Evolutionary conservation across 2,888 invertebrate species (phyloP).

Genomic region (Pheosia gnoma): DNA sequence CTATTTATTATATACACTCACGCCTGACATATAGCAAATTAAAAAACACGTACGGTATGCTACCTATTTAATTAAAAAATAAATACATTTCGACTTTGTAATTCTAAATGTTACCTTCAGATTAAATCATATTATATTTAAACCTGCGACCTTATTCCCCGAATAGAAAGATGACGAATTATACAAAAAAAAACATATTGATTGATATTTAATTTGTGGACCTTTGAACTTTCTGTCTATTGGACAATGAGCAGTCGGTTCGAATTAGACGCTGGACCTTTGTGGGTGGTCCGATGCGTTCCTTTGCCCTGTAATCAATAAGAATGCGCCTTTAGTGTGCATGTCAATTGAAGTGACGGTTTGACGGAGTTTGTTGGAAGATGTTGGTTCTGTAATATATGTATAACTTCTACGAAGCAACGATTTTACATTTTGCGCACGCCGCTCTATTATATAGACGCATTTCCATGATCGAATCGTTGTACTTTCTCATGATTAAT

Average conservation of each 20-base stretch:
- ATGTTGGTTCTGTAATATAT: conserved; percentile 35
- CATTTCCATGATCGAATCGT: not conserved
- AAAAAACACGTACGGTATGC: too few species aligned
- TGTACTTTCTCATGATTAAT: not conserved
- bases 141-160: conserved; percentile 22
- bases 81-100: too few species aligned
- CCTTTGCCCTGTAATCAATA: conserved; percentile 64
- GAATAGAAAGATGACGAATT: conserved; percentile 47
- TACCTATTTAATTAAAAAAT: too few species aligned
- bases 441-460: not conserved
- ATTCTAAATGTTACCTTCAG: not conserved
- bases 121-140: conserved; percentile 16
- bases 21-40: too few species aligned
- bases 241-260: conserved; percentile 62
- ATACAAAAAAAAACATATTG: conserved; percentile 49
- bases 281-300: conserved; percentile 65
- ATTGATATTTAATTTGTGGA: conserved; percentile 65
- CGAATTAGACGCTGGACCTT: conserved; percentile 59
- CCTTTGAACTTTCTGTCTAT: conserved; percentile 64
- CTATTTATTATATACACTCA: too few species aligned
- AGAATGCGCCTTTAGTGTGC: conserved; percentile 52
- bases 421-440: not conserved
- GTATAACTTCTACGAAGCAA: conserved; percentile 20
- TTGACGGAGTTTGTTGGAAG: conserved; percentile 47
- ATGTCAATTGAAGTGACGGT: conserved; percentile 54